Conservation (phyloP, 2,113 vertebrate genomes). For the Peucedramus taeniatus region DNA sequence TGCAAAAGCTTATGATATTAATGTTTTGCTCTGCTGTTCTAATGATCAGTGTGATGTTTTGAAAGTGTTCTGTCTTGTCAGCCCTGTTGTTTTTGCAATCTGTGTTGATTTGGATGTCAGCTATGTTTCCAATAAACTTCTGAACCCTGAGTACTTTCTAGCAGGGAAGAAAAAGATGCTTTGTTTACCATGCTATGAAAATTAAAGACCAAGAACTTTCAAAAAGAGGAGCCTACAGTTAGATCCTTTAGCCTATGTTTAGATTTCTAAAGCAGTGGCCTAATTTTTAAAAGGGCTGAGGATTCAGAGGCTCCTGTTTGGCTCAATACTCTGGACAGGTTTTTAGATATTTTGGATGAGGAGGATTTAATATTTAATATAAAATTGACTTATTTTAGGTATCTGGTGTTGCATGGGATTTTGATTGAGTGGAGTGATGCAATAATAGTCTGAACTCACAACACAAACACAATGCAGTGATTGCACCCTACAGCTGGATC, state of each 20-base stretch:
- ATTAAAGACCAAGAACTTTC: conserved; percentile 30
- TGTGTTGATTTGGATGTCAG: conserved; percentile 64
- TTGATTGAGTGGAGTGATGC: neutral
- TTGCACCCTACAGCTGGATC: neutral
- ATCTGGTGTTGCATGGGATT: neutral
- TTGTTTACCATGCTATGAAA: conserved; percentile 40
- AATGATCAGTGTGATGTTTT: conserved; percentile 63
- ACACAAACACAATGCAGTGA: neutral
- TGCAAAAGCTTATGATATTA: conserved; percentile 49
- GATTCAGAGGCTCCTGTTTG: neutral
- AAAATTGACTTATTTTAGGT: neutral
- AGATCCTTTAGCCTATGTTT: neutral
- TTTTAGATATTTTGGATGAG: neutral
- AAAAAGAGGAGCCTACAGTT: conserved; percentile 7
- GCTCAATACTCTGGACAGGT: neutral
- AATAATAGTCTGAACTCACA: neutral
- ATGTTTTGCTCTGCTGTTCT: conserved; percentile 56
- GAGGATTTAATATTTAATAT: neutral
- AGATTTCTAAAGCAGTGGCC: neutral
- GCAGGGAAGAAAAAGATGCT: conserved; percentile 20
- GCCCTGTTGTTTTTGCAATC: conserved; percentile 54
- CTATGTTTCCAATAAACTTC: conserved; percentile 61
- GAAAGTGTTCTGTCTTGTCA: conserved; percentile 62
- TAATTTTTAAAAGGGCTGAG: neutral
- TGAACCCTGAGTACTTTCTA: conserved; percentile 46